Evolutionary conservation across 2,888 invertebrate species (phyloP).

Genomic region (Tetranychus truncatus): DNA sequence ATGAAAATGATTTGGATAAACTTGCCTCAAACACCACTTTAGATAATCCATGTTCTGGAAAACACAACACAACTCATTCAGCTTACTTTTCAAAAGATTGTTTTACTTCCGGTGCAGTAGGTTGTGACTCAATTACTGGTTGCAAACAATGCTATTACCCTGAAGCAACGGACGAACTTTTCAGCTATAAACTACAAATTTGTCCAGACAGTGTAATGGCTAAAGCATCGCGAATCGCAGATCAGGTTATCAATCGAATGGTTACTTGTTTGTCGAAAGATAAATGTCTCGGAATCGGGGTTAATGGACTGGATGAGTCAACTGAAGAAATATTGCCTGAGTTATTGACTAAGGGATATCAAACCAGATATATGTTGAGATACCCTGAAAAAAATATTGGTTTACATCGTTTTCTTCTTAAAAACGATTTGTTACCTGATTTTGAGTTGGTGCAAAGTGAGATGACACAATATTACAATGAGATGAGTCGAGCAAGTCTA

Average conservation of each 20-base stretch:
- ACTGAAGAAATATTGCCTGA: not conserved
- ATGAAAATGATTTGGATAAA: not conserved
- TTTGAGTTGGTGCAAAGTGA: not conserved
- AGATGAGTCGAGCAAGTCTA: not conserved
- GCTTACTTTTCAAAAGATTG: not conserved
- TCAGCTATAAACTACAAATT: not conserved
- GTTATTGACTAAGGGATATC: not conserved
- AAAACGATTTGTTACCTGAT: not conserved
- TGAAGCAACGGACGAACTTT: not conserved
- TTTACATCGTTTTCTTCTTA: not conserved
- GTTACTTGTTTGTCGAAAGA: not conserved
- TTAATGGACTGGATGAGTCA: not conserved
- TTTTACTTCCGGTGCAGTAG: not conserved
- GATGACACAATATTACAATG: not conserved
- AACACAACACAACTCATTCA: not conserved
- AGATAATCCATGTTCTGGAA: not conserved
- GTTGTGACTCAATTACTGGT: not conserved
- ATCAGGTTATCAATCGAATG: not conserved
- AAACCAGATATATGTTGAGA: not conserved
- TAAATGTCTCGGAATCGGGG: not conserved
- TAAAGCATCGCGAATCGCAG: not conserved
- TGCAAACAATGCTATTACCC: not conserved
- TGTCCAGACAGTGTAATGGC: not conserved
- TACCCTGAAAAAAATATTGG: not conserved
- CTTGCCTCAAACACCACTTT: not conserved